phyloP scores from a whole-genome alignment of 2,797 vertebrate species.

The Pseudochirops corinnae region DNA sequence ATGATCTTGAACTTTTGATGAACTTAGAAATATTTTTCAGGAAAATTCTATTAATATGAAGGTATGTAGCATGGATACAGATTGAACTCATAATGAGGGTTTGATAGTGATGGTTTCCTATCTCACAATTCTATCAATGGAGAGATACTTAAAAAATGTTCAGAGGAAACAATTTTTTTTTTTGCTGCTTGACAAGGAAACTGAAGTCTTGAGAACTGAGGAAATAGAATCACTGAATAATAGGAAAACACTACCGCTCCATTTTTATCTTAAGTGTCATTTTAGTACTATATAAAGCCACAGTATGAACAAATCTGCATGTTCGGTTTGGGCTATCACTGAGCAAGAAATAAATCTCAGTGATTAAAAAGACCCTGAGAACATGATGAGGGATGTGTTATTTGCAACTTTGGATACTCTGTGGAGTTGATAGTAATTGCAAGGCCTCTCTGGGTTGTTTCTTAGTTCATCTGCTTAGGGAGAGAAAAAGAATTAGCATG shows the following conservation, averaged over 20 bases:
- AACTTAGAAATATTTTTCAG: background rate
- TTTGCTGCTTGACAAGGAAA: background rate
- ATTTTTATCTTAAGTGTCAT: slow-evolving; percentile 31
- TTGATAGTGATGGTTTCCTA: background rate
- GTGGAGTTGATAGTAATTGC: slow-evolving; percentile 14
- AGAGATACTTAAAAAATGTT: background rate
- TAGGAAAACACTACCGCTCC: background rate
- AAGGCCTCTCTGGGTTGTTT: slow-evolving; percentile 13
- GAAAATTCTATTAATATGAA: slow-evolving; percentile 15
- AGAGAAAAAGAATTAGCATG: background rate
- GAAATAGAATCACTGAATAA: background rate
- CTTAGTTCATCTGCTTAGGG: background rate
- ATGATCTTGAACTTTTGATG: slow-evolving; percentile 11
- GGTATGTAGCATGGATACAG: background rate
- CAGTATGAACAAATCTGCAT: background rate
- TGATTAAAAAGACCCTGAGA: slow-evolving; percentile 58
- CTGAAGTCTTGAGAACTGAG: background rate
- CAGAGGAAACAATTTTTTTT: fast-evolving
- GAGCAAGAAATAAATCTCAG: background rate
- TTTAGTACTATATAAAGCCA: background rate
- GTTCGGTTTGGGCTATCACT: slow-evolving; percentile 1
- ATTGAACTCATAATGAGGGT: background rate
- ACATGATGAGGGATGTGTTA: slow-evolving; percentile 4
- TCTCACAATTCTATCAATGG: background rate
- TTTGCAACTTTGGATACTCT: background rate